Evolutionary conservation across 2,797 vertebrate genomes (phyloP), one percentile per base, ranked within the genome.

Genomic region (Uromys caudimaculatus): DNA sequence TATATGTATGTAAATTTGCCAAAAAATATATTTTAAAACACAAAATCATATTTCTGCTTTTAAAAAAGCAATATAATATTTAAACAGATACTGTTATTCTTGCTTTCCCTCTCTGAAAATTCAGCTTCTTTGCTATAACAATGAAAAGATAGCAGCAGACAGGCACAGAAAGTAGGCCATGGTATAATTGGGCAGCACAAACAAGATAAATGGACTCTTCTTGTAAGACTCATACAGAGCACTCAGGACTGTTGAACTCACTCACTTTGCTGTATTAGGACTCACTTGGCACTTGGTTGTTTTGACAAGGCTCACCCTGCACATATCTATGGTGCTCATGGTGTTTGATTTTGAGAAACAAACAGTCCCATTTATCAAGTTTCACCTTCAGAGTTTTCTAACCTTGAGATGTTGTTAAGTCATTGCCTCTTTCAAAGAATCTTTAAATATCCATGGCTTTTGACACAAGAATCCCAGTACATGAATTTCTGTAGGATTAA

Each of bases 231-330:
- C 29, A 88, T 69, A 75, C 0, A 23, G 64, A 78, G 56, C 23
- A 89, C 21, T 52, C 17, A 67, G 24, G 47, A 38, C 16, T 47
- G 13, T 32, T 67, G 60, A 93, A 58, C 35, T 75, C 35, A 23
- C 27, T 38, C 62, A 38, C 47, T 87, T 90, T 64, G 19, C 84
- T 79, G 81, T 93, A 58, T 94, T 56, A 91, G 58, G 38, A 81
- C 19, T 41, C 14, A n/a, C 17, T 58, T 91, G 92, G 27, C 64
- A 62, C 38, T 73, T 90, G 73, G 44, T 35, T 89, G 60, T 77
- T 96, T 88, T 77, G 87, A 90, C 38, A 95, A 94, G 87, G 60
- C 93, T 82, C 91, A 90, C 64, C 93, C 38, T 69, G 19, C 38
- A 93, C 29, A 78, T 50, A 89, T 35, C 62, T 67, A 44, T 50